Base-by-base conservation (phyloP, 2,113 vertebrate species). In the Campylomormyrus tamandua region DNA sequence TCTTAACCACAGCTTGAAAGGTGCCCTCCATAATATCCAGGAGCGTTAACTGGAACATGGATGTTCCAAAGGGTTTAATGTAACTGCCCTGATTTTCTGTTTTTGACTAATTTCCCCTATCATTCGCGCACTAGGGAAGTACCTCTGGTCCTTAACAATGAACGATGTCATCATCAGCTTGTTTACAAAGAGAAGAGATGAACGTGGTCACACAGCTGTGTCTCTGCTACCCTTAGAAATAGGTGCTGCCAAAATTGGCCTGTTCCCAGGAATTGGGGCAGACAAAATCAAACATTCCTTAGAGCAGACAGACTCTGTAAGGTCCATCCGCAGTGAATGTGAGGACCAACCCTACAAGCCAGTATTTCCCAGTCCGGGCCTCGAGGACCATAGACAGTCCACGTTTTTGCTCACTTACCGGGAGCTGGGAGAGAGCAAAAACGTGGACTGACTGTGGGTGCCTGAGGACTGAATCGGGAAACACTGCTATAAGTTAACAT, bases 31-130 rank as follows among this genome's bases (percentile, higher is more conserved):
- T 27, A 27, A 50, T 11, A 52, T 80, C 31, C 9, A 52, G 48
- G 50, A 62, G 19, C 48, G 50, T 53, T 35, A 87, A 83, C 19
- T 35, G 86, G 46, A 39, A 53, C 50, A 15, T 87, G 39, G 15
- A 50, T 58, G 66, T 90, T 89, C 39, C 50, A 77, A 58, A 74
- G 56, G 74, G 66, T 89, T 42, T 84, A 70, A 74, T 84, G 39
- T 84, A 86, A 90, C 89, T 80, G 90, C 89, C 90, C 87, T 85
- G 52, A 90, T 89, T 90, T 90, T 89, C 62, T 52, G 89, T 58
- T 90, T 45, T 52, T 90, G 90, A 89, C 39, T 83, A 87, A 89
- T 88, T 84, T 87, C 39, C 50, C 83, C 88, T 89, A 70, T 80
- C 88, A 89, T 56, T 52, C 39, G 17, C 90, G 31, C 90, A 53